Evolutionary conservation across 2,888 invertebrate species (phyloP).

Genomic region (Scaptomyza parva): DNA sequence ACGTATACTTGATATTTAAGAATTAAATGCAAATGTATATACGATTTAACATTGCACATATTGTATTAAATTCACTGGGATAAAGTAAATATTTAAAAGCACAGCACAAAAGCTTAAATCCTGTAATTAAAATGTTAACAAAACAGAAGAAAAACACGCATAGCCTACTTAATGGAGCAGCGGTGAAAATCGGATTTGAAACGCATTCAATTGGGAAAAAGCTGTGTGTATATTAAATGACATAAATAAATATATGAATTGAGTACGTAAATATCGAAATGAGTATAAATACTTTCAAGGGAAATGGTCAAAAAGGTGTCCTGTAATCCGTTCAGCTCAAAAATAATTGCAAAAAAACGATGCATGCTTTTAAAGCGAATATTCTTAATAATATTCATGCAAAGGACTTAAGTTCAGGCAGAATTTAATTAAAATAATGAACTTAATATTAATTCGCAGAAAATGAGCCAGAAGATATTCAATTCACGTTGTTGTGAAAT

Average conservation of each 20-base stretch:
- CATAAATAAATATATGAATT: constrained; percentile 10
- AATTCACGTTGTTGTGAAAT: constrained; percentile 16
- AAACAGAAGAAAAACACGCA: constrained; percentile 6
- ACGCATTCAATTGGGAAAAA: constrained; percentile 17
- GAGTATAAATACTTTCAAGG: background rate
- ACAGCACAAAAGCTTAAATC: constrained; percentile 24
- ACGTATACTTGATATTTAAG: too few species aligned
- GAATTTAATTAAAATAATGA: constrained; percentile 14
- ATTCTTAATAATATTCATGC: constrained; percentile 27
- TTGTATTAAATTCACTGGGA: constrained; percentile 25
- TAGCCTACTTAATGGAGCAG: constrained; percentile 27
- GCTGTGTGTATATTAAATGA: constrained; percentile 19
- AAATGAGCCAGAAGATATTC: constrained; percentile 2
- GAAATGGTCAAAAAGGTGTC: background rate
- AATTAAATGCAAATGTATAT: background rate
- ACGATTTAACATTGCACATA: background rate
- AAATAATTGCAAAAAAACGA: background rate
- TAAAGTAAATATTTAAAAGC: constrained; percentile 23
- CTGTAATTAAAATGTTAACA: constrained; percentile 29
- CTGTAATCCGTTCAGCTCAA: constrained; percentile 10
- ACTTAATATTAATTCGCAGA: background rate
- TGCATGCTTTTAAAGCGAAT: constrained; percentile 36
- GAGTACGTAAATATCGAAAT: background rate
- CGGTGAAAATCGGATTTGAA: constrained; percentile 12
- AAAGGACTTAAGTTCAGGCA: constrained; percentile 7